Evolutionary conservation across 2,888 invertebrate species (phyloP), one percentile per base, ranked within the genome.

Genomic region (Nomada fucata): DNA sequence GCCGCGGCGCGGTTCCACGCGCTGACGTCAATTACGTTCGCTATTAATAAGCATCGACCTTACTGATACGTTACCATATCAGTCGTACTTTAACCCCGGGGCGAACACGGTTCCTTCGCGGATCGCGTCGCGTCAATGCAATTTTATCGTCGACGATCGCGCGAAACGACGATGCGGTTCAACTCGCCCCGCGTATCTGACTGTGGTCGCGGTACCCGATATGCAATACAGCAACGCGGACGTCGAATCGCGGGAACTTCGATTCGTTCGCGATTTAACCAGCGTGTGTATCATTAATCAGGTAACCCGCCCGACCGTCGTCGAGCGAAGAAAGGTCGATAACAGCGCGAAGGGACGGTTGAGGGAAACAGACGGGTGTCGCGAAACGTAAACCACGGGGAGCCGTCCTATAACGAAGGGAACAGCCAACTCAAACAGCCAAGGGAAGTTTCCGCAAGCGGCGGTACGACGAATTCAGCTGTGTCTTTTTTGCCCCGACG

Each of bases 391-490:
- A 55, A 50, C 60, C 26, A 60, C 26, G 36, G 0, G 2, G 18
- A 44, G 50, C 23, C 10, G 26, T 47, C 53, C 55, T 53, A 69
- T 81, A 78, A 78, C 81, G 80, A 79, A 69, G 70, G 75, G 63
- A 79, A 68, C 64, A 47, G 73, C 59, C 76, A 83, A 76, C 76
- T 80, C 73, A 69, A 83, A 83, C 42, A 83, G 73, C 70, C 55
- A 61, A 76, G 70, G 73, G 52, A 80, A 83, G 65, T 76, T 80
- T 82, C 76, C 57, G 80, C 80, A 60, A 61, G 29, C 72, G 53
- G n/a, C 53, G n/a, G 68, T 60, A 69, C 69, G 42, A 18, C 67
- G 65, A 73, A 80, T 69, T 80, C 59, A 26, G 59, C 44, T 79
- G 64, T 72, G 61, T 15, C 61, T 63, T 70, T 79, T 72, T 50